Base-by-base conservation (phyloP, 2,113 vertebrate species). In the Phaethon lepturus region DNA sequence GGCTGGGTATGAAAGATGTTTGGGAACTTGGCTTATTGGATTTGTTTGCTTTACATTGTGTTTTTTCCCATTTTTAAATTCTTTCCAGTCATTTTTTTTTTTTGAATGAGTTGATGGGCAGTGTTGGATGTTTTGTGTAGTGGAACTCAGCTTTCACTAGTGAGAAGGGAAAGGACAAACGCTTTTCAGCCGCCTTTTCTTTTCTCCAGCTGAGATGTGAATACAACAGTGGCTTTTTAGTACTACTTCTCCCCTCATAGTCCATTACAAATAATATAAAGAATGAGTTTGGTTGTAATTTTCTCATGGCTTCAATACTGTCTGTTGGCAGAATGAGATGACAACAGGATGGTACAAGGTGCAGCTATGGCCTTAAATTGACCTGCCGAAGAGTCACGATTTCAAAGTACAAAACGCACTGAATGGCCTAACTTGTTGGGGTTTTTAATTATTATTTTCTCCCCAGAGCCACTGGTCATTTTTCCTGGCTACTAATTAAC, bases 291-390 rank as follows among this genome's bases (percentile, higher is more conserved):
- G 31, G 8, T 20, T 62, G 42, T 58, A 22, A 2, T 79, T 95
- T 86, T 28, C 24, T 26, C 19, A 5, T 0, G 2, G 49, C 47
- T 16, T 85, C 14, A 1, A 1, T 11, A 8, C 14, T 52, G 22
- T 35, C 17, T 15, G 0, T 12, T 2, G 6, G 14, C 42, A 79
- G 58, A 40, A 58, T 49, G 20, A 13, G 40, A 33, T 47, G 53
- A 64, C 44, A 55, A 2, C 9, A 38, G 24, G 24, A 25, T 8
- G 13, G 10, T 62, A 23, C 2, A 5, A 17, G 22, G 7, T 26
- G 5, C 1, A 3, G 10, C 29, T 47, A 2, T 8, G 56, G 28
- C 44, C 24, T 53, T 56, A 33, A 22, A 33, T 17, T 64, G 71
- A 40, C 24, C 40, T 50, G 45, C 19, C 4, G 6, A 19, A 71